Evolutionary conservation across 2,797 vertebrate genomes (phyloP), one percentile per base, ranked within the genome.

Genomic region (Sebastes paucispinis): DNA sequence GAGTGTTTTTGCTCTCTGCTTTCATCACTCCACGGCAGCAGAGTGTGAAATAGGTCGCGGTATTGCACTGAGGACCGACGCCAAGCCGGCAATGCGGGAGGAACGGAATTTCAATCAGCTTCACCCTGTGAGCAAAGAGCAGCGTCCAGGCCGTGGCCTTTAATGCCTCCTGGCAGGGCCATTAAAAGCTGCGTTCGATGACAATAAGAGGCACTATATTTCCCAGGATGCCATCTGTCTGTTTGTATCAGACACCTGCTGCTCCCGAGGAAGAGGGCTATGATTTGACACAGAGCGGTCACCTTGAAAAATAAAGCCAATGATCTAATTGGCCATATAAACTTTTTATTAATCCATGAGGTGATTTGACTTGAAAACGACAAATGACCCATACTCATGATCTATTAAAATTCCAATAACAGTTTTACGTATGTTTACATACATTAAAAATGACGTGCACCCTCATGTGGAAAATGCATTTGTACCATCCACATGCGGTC

Each of bases 201-300:
- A 36, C 18, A 5, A 31, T 13, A 54, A 13, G 47, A 47, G 31
- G 47, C 20, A 86, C 83, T 77, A 80, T 67, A 78, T 87, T 87
- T 90, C 90, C 88, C 88, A 89, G 54, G 69, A 85, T 88, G 81
- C 83, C 79, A 73, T 84, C 65, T 81, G 86, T 78, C 79, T 52
- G 69, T 59, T 39, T 62, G 68, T 22, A 60, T 69, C 73, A 62
- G 27, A 80, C 63, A 77, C 76, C 36, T 27, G 80, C 83, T 67
- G 77, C n/a, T 72, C 71, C 67, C 2, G 0, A 64, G 18, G 10
- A 50, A 39, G 27, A 20, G 4, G 11, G 32, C 52, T 70, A n/a
- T 22, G 64, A 58, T 59, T 36, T 20, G 10, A 59, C 79, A 16
- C 55, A 77, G 57, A 58, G 13, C 2, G 16, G 72, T 79, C 72